Conservation (phyloP, 2,797 vertebrate species). For the Poeciliopsis presidionis region DNA sequence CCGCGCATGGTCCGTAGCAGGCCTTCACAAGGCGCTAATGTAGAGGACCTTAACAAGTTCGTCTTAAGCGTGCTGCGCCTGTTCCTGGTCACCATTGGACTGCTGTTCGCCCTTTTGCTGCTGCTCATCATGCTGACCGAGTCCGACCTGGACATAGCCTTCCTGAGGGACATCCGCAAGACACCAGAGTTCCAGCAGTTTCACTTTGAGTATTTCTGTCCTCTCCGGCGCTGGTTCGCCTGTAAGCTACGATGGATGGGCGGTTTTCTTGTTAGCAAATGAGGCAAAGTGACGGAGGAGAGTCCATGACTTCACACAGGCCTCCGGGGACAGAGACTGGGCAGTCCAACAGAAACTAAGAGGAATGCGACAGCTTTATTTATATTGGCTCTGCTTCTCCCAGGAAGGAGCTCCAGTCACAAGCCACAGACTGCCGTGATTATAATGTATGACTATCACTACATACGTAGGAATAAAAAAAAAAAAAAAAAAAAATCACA, state of each 20-base stretch:
- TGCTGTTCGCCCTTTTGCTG: constrained; percentile 93
- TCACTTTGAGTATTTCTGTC: constrained; percentile 99
- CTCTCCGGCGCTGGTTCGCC: constrained; percentile 96
- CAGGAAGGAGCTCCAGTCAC: constrained; percentile 66
- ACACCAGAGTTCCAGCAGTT: constrained; percentile 98
- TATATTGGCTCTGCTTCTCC: constrained; percentile 71
- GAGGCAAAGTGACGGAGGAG: constrained; percentile 30
- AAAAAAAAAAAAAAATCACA: constrained; percentile 40
- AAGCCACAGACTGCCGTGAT: constrained; percentile 59
- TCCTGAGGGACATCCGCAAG: constrained; percentile 97
- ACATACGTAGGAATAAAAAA: constrained; percentile 22
- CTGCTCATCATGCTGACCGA: constrained; percentile 96
- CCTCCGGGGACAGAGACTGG: constrained; percentile 32
- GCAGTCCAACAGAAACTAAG: constrained; percentile 11
- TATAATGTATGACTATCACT: constrained; percentile 50
- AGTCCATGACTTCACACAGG: constrained; percentile 22
- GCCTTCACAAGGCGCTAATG: constrained; percentile 84
- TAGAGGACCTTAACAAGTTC: constrained; percentile 93
- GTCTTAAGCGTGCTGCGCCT: constrained; percentile 92
- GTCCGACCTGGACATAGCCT: constrained; percentile 96
- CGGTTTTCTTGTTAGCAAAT: constrained; percentile 86
- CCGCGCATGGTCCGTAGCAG: constrained; percentile 84
- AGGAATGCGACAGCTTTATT: constrained; percentile 48
- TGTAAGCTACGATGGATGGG: constrained; percentile 93
- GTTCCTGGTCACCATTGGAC: constrained; percentile 93